Evolutionary conservation across 1,140 invertebrate genomes (phyloP).

Genomic region (Cherax quadricarinatus): DNA sequence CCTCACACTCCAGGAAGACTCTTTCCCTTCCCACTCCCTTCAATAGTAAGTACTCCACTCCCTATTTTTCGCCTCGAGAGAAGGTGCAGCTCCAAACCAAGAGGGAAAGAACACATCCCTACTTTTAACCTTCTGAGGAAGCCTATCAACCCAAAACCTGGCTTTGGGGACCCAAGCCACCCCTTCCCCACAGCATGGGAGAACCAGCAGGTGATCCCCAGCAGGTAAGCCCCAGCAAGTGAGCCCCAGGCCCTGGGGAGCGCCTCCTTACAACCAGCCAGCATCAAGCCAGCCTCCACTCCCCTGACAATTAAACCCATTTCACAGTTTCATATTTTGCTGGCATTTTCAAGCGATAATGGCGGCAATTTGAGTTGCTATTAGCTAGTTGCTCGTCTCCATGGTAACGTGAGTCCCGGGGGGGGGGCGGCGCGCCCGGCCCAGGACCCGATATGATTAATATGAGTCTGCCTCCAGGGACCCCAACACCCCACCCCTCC

Average conservation of each 20-base stretch:
- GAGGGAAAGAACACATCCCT: too few species aligned
- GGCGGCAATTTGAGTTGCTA: constrained; percentile 69
- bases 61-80: too few species aligned
- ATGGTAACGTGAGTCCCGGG: constrained; percentile 56
- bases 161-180: neutral
- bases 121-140: too few species aligned
- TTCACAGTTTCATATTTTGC: constrained; percentile 70
- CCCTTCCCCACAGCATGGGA: too few species aligned
- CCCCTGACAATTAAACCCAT: constrained; percentile 68
- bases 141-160: too few species aligned
- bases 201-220: too few species aligned
- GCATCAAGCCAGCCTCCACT: constrained; percentile 56
- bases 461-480: constrained; percentile 55
- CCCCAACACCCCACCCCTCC: constrained; percentile 6
- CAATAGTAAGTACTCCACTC: too few species aligned
- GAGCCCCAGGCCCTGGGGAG: neutral
- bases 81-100: too few species aligned
- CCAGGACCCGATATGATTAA: constrained; percentile 63
- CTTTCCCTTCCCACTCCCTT: neutral
- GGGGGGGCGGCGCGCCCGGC: constrained; percentile 18
- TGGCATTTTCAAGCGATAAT: constrained; percentile 65
- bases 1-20: too few species aligned
- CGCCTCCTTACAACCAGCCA: constrained; percentile 59
- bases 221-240: too few species aligned
- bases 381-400: constrained; percentile 62